Conservation (phyloP, 2,797 vertebrate genomes). For the Falco biarmicus region DNA sequence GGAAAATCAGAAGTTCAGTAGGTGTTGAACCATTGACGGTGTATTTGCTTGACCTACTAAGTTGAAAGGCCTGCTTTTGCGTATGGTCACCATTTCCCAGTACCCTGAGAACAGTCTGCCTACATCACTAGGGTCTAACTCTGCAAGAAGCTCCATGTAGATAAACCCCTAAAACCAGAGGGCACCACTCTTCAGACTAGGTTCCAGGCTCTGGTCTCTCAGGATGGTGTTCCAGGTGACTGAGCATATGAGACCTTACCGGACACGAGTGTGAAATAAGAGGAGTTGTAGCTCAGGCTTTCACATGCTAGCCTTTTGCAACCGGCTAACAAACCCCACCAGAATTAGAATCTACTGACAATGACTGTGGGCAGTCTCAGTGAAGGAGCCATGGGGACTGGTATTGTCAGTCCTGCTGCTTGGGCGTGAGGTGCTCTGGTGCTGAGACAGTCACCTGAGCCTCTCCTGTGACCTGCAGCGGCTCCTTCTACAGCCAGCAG, state of each 20-base stretch:
- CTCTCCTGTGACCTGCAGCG: not conserved
- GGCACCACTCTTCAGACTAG: not conserved
- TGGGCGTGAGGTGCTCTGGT: not conserved
- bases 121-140: not conserved
- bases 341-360: not conserved
- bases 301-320: not conserved
- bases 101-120: not conserved
- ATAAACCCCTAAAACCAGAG: not conserved
- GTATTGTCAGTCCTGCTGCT: not conserved
- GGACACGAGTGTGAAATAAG: not conserved
- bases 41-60: not conserved
- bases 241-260: not conserved
- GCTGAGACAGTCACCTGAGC: not conserved
- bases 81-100: not conserved
- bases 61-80: not conserved
- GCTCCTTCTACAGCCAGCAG: not conserved
- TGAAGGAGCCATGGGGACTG: not conserved
- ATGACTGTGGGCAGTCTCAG: too few relatives aligned
- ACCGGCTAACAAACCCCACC: not conserved
- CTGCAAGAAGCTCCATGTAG: not conserved
- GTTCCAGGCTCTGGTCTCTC: not conserved
- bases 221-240: not conserved
- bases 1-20: not conserved
- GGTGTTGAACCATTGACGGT: not conserved
- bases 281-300: not conserved